Conservation (phyloP, 2,888 invertebrate genomes). For the Drosophila kokeensis region DNA sequence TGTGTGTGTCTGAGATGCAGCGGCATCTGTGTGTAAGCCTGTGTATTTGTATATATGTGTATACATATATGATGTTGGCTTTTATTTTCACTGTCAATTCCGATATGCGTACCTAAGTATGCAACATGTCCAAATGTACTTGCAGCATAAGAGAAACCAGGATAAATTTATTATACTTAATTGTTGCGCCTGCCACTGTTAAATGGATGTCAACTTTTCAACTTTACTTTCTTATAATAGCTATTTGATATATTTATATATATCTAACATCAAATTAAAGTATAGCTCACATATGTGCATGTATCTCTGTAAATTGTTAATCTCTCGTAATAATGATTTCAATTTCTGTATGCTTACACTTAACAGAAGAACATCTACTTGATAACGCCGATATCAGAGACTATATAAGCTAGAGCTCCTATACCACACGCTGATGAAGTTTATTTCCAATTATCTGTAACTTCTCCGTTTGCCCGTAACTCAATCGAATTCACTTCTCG, state of each 20-base stretch:
- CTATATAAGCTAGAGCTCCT: not conserved
- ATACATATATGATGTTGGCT: conserved; percentile 41
- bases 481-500: not conserved
- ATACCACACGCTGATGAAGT: not conserved
- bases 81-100: conserved; percentile 71
- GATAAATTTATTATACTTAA: conserved; percentile 61
- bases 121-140: conserved; percentile 35
- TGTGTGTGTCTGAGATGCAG: conserved; percentile 5
- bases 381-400: not conserved
- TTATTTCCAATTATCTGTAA: not conserved
- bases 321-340: fast-evolving
- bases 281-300: not conserved
- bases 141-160: not conserved
- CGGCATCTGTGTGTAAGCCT: conserved; percentile 11
- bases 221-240: not conserved
- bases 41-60: conserved; percentile 17
- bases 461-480: not conserved
- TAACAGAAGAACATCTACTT: not conserved
- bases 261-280: not conserved
- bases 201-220: conserved; percentile 46
- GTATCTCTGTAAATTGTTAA: not conserved
- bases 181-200: conserved; percentile 52
- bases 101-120: conserved; percentile 70
- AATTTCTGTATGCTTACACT: too few species aligned
- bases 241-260: not conserved